phyloP scores from a whole-genome alignment of 2,113 vertebrate species.

The Atrichornis clamosus region DNA sequence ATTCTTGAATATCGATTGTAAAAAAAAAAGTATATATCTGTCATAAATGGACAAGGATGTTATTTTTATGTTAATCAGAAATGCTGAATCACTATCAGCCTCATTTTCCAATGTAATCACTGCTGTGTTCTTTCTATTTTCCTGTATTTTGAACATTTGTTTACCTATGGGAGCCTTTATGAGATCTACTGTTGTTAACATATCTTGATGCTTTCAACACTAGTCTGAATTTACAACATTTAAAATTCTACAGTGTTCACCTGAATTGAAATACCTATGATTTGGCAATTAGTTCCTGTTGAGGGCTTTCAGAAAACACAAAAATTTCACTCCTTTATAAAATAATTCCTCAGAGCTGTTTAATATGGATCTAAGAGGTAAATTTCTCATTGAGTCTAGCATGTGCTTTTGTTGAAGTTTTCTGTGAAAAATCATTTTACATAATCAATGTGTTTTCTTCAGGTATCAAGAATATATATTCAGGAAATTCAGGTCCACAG shows the following conservation, averaged over 20 bases:
- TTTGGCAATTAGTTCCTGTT: not conserved
- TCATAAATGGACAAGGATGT: not conserved
- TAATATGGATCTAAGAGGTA: not conserved
- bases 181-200: rapidly evolving
- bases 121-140: not conserved
- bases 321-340: not conserved
- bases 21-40: not conserved
- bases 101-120: not conserved
- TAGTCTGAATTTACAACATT: not conserved
- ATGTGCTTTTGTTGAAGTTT: not conserved
- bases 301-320: not conserved
- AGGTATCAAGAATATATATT: not conserved
- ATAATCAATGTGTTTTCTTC: not conserved
- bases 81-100: not conserved
- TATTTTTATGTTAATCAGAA: not conserved
- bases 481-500: not conserved
- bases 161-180: not conserved
- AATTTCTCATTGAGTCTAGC: not conserved
- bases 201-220: not conserved
- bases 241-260: not conserved
- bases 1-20: not conserved
- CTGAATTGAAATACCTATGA: not conserved
- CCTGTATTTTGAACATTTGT: not conserved
- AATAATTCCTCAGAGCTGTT: not conserved
- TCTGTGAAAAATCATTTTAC: not conserved